Percentiles rank a stretch among this genome's conserved stretches.
phyloP scores from a whole-genome alignment of 2,888 invertebrate genomes.

The Parnassius orleans region DNA sequence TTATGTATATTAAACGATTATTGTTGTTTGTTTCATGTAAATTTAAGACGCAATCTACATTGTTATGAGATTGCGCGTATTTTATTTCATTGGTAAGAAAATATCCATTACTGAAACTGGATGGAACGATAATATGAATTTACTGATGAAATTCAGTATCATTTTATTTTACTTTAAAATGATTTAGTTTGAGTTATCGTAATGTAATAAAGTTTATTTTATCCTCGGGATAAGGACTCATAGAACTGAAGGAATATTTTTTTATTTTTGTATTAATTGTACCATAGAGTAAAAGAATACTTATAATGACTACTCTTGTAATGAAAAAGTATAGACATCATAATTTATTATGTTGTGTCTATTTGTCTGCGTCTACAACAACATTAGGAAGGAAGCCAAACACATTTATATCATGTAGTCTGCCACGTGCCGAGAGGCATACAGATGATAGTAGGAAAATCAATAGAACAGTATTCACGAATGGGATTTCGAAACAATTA shows the following conservation, averaged over 20 bases:
- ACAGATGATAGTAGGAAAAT: constrained; percentile 14
- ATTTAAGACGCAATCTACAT: background rate
- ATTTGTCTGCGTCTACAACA: constrained; percentile 13
- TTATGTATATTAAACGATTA: background rate
- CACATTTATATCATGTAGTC: constrained; percentile 19
- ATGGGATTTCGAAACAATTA: constrained; percentile 15
- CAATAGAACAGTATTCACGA: constrained; percentile 16
- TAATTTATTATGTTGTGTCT: constrained; percentile 13
- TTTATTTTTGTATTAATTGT: background rate
- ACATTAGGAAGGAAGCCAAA: constrained; percentile 26
- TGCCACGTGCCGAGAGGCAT: constrained; percentile 23
- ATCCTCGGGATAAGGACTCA: background rate
- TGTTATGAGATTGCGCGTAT: constrained; percentile 4
- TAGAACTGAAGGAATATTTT: background rate
- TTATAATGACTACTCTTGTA: background rate
- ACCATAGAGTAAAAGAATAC: background rate
- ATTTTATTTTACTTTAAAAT: too few species aligned
- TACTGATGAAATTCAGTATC: background rate
- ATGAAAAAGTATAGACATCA: constrained; percentile 3
- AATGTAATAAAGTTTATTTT: constrained; percentile 14
- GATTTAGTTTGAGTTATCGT: background rate
- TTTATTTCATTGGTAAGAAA: constrained; percentile 1
- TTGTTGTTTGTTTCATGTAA: constrained; percentile 3
- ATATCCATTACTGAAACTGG: constrained; percentile 8
- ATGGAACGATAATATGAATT: constrained; percentile 2